These are phyloP conservation scores for Pampusana beccarii DNA, from an alignment of 2,113 vertebrate species.

Conservation along the genomic window DNA sequence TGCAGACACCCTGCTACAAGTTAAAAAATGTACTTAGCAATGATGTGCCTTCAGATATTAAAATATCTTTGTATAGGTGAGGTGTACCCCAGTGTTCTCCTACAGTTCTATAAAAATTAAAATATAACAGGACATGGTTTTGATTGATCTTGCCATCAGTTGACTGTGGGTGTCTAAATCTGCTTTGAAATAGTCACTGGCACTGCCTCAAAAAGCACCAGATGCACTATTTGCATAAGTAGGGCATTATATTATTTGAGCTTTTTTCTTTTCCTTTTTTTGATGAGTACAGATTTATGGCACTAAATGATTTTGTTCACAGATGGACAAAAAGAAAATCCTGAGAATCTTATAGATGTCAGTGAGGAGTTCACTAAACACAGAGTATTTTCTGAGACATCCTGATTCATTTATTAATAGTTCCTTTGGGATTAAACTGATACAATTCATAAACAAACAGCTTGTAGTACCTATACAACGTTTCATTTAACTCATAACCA, in stretches of 20 bases:
- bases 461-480: too few relatives aligned
- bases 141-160: not conserved
- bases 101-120: not conserved
- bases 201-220: slow-evolving; percentile 14
- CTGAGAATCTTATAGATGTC: not conserved
- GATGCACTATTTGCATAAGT: slow-evolving; percentile 28
- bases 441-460: not conserved
- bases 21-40: not conserved
- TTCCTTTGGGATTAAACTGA: not conserved
- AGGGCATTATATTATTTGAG: not conserved
- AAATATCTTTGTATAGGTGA: not conserved
- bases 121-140: not conserved
- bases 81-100: not conserved
- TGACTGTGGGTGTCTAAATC: not conserved
- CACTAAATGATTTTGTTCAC: not conserved
- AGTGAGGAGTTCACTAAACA: not conserved
- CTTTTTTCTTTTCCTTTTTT: not conserved
- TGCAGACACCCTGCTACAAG: not conserved
- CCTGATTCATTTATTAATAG: not conserved
- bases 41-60: not conserved
- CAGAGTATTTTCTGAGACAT: not conserved
- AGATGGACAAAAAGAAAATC: not conserved
- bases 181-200: slow-evolving; percentile 26
- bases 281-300: not conserved
- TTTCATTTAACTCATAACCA: too few relatives aligned